A percentile compares a stretch with the other conserved stretches of the same genome.
phyloP scores from a whole-genome alignment of 2,113 vertebrate genomes.

The Turdus rufiventris region DNA sequence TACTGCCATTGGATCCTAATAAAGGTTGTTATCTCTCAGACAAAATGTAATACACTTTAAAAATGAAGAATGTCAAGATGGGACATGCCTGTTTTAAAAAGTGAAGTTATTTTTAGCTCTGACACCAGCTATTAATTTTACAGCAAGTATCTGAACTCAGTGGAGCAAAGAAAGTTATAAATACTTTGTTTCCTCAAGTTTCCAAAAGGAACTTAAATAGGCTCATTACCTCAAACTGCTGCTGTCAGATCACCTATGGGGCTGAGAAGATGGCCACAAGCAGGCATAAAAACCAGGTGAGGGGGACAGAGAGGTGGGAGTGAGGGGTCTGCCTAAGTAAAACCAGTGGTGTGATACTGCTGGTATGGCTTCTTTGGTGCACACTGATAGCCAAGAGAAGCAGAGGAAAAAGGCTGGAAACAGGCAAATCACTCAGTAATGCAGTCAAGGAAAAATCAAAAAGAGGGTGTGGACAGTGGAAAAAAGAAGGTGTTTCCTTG shows the following conservation, averaged over 20 bases:
- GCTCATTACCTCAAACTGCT: not conserved
- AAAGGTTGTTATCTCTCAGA: not conserved
- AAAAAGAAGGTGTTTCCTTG: not conserved
- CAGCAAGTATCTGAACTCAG: not conserved
- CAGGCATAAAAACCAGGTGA: not conserved
- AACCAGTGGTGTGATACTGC: fast-evolving
- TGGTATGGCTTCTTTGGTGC: fast-evolving
- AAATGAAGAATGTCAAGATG: not conserved
- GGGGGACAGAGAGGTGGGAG: not conserved
- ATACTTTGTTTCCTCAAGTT: not conserved
- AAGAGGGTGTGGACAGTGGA: not conserved
- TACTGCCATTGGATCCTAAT: not conserved
- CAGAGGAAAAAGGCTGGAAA: not conserved
- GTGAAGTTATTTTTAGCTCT: slow-evolving; percentile 8
- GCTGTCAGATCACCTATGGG: not conserved
- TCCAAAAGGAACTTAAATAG: not conserved
- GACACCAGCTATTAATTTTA: slow-evolving; percentile 12
- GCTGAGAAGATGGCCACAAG: not conserved
- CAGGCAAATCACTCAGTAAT: not conserved
- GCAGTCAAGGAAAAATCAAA: not conserved
- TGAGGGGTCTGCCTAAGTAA: not conserved
- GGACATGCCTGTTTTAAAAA: not conserved
- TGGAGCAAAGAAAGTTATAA: not conserved
- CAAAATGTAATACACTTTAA: not conserved
- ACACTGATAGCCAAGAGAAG: fast-evolving